phyloP scores from a whole-genome alignment of 2,888 invertebrate genomes.

The Dasysyrphus albostriatus region DNA sequence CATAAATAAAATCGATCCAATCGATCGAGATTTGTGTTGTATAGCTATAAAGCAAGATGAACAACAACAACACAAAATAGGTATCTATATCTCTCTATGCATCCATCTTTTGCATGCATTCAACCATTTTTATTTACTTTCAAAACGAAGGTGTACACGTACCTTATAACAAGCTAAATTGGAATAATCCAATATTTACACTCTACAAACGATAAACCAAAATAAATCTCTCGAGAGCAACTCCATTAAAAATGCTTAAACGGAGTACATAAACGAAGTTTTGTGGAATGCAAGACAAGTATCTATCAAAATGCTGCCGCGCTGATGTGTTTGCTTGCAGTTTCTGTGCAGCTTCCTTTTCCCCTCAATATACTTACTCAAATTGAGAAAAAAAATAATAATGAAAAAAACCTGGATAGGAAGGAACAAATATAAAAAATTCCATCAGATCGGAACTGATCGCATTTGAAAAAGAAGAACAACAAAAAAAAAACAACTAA shows the following conservation, averaged over 20 bases:
- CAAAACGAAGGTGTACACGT: conserved; percentile 22
- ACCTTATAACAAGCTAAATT: conserved; percentile 35
- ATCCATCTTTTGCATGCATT: conserved; percentile 62
- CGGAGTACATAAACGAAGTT: conserved; percentile 50
- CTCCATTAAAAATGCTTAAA: conserved; percentile 62
- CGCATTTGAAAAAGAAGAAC: conserved; percentile 46
- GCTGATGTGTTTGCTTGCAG: conserved; percentile 23
- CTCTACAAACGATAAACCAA: conserved; percentile 62
- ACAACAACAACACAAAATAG: neutral
- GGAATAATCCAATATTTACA: conserved; percentile 71
- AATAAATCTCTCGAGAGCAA: conserved; percentile 71
- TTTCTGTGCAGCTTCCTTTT: conserved; percentile 52
- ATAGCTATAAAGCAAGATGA: conserved; percentile 31
- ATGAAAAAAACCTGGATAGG: conserved; percentile 43
- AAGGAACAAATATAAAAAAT: conserved; percentile 60
- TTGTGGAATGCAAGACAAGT: conserved; percentile 70
- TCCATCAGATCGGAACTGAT: conserved; percentile 67
- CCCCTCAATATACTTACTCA: conserved; percentile 16
- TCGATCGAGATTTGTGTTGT: conserved; percentile 40
- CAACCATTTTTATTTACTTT: conserved; percentile 15
- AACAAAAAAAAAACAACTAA: conserved; percentile 20
- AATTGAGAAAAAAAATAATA: conserved; percentile 24
- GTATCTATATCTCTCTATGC: neutral
- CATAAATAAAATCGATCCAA: conserved; percentile 67
- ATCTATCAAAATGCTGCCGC: conserved; percentile 67